Evolutionary conservation across 2,888 invertebrate species (phyloP).

Genomic region (Cosmopolites sordidus): DNA sequence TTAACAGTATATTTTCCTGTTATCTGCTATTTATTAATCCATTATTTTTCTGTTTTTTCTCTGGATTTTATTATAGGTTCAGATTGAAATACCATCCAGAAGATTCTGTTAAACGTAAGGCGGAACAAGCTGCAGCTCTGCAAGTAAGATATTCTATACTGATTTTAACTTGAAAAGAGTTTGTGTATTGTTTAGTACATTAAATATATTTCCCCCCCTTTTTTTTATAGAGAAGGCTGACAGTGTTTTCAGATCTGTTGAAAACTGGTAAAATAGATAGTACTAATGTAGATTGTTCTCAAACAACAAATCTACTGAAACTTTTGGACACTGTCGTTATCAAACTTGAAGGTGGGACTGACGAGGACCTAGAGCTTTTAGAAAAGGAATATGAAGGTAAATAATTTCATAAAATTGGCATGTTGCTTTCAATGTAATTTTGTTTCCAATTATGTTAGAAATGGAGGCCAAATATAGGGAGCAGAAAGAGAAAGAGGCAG

Average conservation of each 20-base stretch:
- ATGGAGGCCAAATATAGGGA: conserved; percentile 41
- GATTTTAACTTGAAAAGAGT: too few relatives aligned
- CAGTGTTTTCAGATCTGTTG: conserved; percentile 83
- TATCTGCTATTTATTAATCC: conserved; percentile 3
- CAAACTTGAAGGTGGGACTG: conserved; percentile 88
- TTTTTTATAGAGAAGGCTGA: conserved; percentile 69
- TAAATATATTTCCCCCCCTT: not conserved
- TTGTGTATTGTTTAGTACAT: conserved; percentile 1
- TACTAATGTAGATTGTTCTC: conserved; percentile 80
- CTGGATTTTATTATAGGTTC: conserved; percentile 70
- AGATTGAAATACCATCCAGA: conserved; percentile 98
- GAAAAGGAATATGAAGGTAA: conserved; percentile 60
- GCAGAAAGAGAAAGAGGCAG: conserved; percentile 37
- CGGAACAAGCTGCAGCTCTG: conserved; percentile 76
- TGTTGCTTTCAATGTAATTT: too few relatives aligned
- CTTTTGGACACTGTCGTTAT: conserved; percentile 95
- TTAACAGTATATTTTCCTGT: too few relatives aligned
- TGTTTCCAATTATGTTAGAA: conserved; percentile 30
- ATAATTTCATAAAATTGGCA: too few relatives aligned
- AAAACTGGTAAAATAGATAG: conserved; percentile 68
- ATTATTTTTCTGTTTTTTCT: conserved; percentile 8
- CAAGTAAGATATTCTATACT: conserved; percentile 60
- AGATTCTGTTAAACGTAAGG: conserved; percentile 84
- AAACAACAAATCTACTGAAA: conserved; percentile 75
- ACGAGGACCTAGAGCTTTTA: conserved; percentile 82